phyloP scores from a whole-genome alignment of 1,140 invertebrate species.

The Drosophila malerkotliana region DNA sequence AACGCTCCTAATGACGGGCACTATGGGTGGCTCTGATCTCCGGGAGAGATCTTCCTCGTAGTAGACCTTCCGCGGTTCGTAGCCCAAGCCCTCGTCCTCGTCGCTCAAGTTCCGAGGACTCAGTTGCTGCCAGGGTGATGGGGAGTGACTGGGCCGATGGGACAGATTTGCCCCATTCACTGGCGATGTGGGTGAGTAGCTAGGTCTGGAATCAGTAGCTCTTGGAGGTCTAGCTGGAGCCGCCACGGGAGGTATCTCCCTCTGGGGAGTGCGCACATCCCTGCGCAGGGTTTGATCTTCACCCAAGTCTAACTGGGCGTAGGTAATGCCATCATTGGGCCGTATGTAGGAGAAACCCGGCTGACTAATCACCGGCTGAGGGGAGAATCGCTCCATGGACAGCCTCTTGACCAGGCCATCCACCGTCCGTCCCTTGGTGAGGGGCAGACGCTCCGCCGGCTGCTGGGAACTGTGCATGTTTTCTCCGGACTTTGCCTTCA shows the following conservation, averaged over 20 bases:
- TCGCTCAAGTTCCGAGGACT: conserved; percentile 85
- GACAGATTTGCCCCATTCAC: conserved; percentile 35
- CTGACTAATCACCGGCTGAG: conserved; percentile 86
- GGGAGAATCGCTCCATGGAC: conserved; percentile 87
- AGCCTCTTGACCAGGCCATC: conserved; percentile 87
- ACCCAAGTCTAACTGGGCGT: conserved; percentile 88
- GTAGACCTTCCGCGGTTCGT: conserved; percentile 85
- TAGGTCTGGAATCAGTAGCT: conserved; percentile 44
- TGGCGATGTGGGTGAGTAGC: conserved; percentile 49
- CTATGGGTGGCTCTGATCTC: conserved; percentile 72
- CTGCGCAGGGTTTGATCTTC: conserved; percentile 46
- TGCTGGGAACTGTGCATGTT: conserved; percentile 89
- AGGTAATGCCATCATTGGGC: conserved; percentile 86
- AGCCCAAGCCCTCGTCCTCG: conserved; percentile 90
- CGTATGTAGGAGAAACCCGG: conserved; percentile 82
- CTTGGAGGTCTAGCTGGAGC: conserved; percentile 52
- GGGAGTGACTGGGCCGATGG: conserved; percentile 58
- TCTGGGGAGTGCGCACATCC: conserved; percentile 62
- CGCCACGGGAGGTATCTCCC: conserved; percentile 31
- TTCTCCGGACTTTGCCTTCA: conserved; percentile 85
- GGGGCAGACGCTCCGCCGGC: conserved; percentile 86
- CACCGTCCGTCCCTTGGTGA: conserved; percentile 88
- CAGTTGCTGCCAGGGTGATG: conserved; percentile 78
- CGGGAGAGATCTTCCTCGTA: conserved; percentile 79
- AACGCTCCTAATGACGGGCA: conserved; percentile 76